phyloP scores from a whole-genome alignment of 2,113 vertebrate species.

The Anoura caudifer region DNA sequence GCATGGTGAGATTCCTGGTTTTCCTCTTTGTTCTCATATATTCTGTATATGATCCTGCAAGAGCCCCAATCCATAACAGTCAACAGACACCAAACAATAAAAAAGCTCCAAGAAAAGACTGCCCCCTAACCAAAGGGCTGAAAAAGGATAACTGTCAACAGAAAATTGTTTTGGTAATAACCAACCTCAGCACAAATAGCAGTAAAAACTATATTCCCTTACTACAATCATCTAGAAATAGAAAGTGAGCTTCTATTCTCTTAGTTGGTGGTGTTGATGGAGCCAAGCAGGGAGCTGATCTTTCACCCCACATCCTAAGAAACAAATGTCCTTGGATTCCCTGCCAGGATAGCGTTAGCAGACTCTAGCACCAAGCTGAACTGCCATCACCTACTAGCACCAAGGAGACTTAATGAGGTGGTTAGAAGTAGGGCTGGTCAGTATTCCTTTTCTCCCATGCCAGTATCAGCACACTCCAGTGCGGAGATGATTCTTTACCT shows the following conservation, averaged over 20 bases:
- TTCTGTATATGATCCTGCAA: not conserved
- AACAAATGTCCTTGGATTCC: not conserved
- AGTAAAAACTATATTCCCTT: fast-evolving
- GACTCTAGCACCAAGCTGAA: not conserved
- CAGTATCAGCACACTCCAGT: not conserved
- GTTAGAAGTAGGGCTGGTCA: not conserved
- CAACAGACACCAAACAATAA: not conserved
- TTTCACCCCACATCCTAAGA: fast-evolving
- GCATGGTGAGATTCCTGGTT: not conserved
- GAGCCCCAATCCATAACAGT: not conserved
- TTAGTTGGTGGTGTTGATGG: not conserved
- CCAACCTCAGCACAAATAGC: not conserved
- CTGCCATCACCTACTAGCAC: not conserved
- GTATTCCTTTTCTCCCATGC: too few species aligned
- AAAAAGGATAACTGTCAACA: not conserved
- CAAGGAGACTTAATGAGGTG: not conserved
- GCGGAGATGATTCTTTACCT: not conserved
- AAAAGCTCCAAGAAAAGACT: not conserved
- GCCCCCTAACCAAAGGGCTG: not conserved
- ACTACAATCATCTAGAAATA: not conserved
- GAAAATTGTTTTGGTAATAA: not conserved
- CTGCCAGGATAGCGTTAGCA: not conserved
- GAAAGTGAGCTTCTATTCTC: fast-evolving
- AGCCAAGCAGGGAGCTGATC: not conserved
- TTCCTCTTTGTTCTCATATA: not conserved